phyloP scores from a whole-genome alignment of 2,888 invertebrate species.

The Calameuta pallipes region DNA sequence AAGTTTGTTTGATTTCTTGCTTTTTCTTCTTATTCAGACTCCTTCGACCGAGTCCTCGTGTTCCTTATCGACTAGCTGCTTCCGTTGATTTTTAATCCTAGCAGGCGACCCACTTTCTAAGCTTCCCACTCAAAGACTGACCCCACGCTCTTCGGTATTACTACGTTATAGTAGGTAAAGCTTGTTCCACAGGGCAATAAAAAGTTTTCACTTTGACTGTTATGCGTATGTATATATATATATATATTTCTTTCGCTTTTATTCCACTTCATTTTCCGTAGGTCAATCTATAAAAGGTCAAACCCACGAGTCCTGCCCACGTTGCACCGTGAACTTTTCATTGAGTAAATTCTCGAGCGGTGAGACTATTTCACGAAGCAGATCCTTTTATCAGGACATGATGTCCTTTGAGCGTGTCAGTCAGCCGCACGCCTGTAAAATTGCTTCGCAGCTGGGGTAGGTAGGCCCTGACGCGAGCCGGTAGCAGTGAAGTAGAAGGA shows the following conservation, averaged over 20 bases:
- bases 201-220: neutral
- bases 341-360: neutral
- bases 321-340: neutral
- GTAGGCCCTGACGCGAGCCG: neutral
- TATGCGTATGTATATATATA: neutral
- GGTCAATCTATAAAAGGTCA: slow-evolving; percentile 6
- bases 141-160: neutral
- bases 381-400: slow-evolving; percentile 41
- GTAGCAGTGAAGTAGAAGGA: neutral
- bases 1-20: neutral
- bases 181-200: neutral
- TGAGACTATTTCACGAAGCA: neutral
- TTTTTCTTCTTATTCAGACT: neutral
- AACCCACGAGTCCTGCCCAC: neutral
- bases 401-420: slow-evolving; percentile 55
- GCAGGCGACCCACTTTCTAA: neutral
- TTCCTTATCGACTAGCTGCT: neutral
- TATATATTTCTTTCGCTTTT: slow-evolving; percentile 28
- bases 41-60: neutral
- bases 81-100: neutral
- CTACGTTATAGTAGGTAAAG: neutral
- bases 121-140: neutral
- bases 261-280: slow-evolving; percentile 13
- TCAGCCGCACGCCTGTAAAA: slow-evolving; percentile 57
- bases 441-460: slow-evolving; percentile 43